Evolutionary conservation across 2,113 vertebrate species (phyloP).

Genomic region (pig (Sus scrofa)): DNA sequence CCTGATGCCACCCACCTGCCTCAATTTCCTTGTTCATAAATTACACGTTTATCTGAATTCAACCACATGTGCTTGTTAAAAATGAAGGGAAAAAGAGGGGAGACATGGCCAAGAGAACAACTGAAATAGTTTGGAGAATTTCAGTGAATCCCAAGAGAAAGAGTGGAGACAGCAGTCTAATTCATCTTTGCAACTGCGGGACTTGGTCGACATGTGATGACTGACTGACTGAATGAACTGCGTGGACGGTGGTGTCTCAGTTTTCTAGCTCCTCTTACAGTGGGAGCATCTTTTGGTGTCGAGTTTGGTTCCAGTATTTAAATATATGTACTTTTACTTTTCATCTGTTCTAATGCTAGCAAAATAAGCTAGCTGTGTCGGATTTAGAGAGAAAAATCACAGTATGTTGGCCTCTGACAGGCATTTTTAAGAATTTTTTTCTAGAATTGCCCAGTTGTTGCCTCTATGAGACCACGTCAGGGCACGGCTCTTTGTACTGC

Average conservation of each 20-base stretch:
- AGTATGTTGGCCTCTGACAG: not conserved
- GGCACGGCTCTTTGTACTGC: not conserved
- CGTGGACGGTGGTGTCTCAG: not conserved
- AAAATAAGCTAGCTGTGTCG: slow-evolving; percentile 1
- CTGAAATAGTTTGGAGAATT: slow-evolving; percentile 22
- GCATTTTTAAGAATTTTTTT: not conserved
- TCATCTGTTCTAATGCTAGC: slow-evolving; percentile 24
- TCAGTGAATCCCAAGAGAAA: not conserved
- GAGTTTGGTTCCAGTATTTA: slow-evolving; percentile 38
- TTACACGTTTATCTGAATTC: not conserved
- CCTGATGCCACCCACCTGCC: not conserved
- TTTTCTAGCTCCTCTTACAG: not conserved
- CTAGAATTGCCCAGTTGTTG: not conserved
- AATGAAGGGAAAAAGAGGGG: not conserved
- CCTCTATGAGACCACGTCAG: not conserved
- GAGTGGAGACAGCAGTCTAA: not conserved
- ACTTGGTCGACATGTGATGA: slow-evolving; percentile 29
- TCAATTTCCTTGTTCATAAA: not conserved
- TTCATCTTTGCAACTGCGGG: not conserved
- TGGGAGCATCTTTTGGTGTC: not conserved
- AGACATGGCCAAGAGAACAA: slow-evolving; percentile 1
- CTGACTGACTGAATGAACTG: not conserved
- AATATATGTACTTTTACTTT: slow-evolving; percentile 51
- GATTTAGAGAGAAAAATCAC: slow-evolving; percentile 51
- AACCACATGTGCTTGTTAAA: not conserved